phyloP scores from a whole-genome alignment of 2,888 invertebrate genomes.

The Melolontha melolontha region DNA sequence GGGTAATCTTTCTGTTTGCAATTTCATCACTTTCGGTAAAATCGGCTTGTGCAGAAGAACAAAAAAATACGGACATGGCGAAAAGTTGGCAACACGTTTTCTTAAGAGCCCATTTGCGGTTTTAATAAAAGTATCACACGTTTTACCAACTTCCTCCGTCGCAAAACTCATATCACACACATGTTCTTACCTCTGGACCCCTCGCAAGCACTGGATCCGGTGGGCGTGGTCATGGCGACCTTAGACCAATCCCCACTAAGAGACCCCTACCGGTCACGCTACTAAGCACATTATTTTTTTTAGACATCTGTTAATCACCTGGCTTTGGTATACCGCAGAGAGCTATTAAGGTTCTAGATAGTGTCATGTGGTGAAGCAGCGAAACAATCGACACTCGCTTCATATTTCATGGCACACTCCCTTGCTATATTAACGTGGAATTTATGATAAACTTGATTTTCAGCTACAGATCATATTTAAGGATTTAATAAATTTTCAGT shows the following conservation, averaged over 20 bases:
- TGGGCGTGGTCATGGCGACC: constrained; percentile 36
- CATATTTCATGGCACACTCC: constrained; percentile 42
- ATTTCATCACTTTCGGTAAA: constrained; percentile 40
- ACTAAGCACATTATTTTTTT: constrained; percentile 55
- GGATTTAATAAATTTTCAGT: constrained; percentile 21
- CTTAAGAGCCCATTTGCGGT: constrained; percentile 50
- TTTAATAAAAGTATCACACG: constrained; percentile 50
- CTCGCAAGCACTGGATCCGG: constrained; percentile 25
- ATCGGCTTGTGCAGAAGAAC: constrained; percentile 2
- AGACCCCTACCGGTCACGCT: constrained; percentile 51
- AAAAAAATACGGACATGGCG: constrained; percentile 15
- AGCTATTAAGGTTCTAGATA: constrained; percentile 56
- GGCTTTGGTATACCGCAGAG: constrained; percentile 57
- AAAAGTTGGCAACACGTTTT: constrained; percentile 47
- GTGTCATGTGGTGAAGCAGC: constrained; percentile 48
- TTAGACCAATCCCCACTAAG: constrained; percentile 48
- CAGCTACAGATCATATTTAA: constrained; percentile 15
- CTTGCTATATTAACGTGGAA: constrained; percentile 16
- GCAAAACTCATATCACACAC: constrained; percentile 39
- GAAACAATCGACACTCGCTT: constrained; percentile 40
- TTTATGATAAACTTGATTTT: constrained; percentile 26
- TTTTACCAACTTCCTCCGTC: constrained; percentile 47
- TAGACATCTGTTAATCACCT: constrained; percentile 62
- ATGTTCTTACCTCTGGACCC: constrained; percentile 29
- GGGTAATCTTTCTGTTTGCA: constrained; percentile 26